A percentile compares a stretch with the other conserved stretches of the same genome.
Evolutionary conservation across 2,113 vertebrate genomes (phyloP).

Genomic region (Prolemur simus): DNA sequence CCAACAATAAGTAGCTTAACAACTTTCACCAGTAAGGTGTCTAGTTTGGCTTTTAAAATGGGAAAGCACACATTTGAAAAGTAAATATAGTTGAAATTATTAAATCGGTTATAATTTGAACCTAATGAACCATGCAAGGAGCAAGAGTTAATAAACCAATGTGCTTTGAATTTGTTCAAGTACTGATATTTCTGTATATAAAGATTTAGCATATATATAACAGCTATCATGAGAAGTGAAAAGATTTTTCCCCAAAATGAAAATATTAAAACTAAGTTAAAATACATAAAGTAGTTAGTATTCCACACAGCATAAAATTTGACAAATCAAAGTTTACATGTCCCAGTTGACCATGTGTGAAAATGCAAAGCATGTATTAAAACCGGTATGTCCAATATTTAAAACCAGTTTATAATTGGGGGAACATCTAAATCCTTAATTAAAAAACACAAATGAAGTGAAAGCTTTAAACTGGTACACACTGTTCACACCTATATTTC

Average conservation of each 20-base stretch:
- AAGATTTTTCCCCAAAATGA: slow-evolving; percentile 75
- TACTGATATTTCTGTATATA: slow-evolving; percentile 79
- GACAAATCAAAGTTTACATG: slow-evolving; percentile 74
- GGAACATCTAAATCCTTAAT: slow-evolving; percentile 83
- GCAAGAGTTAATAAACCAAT: slow-evolving; percentile 76
- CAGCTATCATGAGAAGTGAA: slow-evolving; percentile 76
- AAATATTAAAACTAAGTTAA: slow-evolving; percentile 80
- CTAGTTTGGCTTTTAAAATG: slow-evolving; percentile 73
- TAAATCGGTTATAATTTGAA: slow-evolving; percentile 60
- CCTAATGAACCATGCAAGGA: slow-evolving; percentile 73
- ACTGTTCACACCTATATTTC: slow-evolving; percentile 96
- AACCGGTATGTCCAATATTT: slow-evolving; percentile 80
- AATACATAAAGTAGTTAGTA: slow-evolving; percentile 79
- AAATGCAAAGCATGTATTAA: slow-evolving; percentile 80
- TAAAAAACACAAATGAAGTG: slow-evolving; percentile 88
- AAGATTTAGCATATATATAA: slow-evolving; percentile 81
- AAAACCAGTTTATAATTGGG: slow-evolving; percentile 74
- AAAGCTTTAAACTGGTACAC: slow-evolving; percentile 91
- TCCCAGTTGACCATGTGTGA: slow-evolving; percentile 75
- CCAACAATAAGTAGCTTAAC: slow-evolving; percentile 64
- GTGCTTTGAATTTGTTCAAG: slow-evolving; percentile 83
- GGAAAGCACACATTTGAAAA: slow-evolving; percentile 51
- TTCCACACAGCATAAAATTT: slow-evolving; percentile 79
- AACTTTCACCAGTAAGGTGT: slow-evolving; percentile 71
- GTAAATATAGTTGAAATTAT: slow-evolving; percentile 67